A percentile compares a stretch with the other conserved stretches of the same genome.
These are phyloP conservation scores for Asobara japonica DNA, from an alignment of 1,140 invertebrate species.

Conservation along the genomic window DNA sequence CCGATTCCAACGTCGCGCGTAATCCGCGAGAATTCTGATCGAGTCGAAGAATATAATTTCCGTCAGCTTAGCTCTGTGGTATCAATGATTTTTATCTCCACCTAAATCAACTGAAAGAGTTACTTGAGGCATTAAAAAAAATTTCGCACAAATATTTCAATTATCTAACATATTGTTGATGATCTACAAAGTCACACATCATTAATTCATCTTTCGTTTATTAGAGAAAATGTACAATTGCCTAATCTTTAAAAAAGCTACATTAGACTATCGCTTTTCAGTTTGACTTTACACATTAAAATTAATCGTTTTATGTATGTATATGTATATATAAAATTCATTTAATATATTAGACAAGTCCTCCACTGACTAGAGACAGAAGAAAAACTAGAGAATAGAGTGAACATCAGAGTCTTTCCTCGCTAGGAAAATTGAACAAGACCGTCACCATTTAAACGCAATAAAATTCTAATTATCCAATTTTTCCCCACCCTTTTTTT, in stretches of 20 bases:
- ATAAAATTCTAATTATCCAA: conserved; percentile 27
- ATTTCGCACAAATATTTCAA: no score
- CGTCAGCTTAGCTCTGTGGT: no score
- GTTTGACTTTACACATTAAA: conserved; percentile 16
- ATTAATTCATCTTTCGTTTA: conserved; percentile 62
- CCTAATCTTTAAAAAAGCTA: conserved; percentile 60
- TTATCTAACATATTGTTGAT: background rate
- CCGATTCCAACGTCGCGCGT: no score
- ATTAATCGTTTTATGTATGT: conserved; percentile 50
- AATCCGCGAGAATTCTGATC: no score
- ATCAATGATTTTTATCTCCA: no score
- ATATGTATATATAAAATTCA: conserved; percentile 31
- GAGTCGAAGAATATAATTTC: no score
- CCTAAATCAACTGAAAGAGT: no score
- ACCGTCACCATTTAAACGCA: conserved; percentile 61
- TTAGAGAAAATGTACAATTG: conserved; percentile 67
- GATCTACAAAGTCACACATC: background rate
- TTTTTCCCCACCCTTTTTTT: conserved; percentile 8
- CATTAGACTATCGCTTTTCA: conserved; percentile 60
- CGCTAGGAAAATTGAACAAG: conserved; percentile 55
- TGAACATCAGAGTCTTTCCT: conserved; percentile 40
- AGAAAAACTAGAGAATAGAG: conserved; percentile 44
- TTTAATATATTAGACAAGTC: conserved; percentile 58
- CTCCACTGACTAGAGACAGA: conserved; percentile 63
- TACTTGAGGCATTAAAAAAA: no score